These are phyloP conservation scores for Netelia melanura DNA, from an alignment of 2,888 invertebrate genomes.

Conservation along the genomic window DNA sequence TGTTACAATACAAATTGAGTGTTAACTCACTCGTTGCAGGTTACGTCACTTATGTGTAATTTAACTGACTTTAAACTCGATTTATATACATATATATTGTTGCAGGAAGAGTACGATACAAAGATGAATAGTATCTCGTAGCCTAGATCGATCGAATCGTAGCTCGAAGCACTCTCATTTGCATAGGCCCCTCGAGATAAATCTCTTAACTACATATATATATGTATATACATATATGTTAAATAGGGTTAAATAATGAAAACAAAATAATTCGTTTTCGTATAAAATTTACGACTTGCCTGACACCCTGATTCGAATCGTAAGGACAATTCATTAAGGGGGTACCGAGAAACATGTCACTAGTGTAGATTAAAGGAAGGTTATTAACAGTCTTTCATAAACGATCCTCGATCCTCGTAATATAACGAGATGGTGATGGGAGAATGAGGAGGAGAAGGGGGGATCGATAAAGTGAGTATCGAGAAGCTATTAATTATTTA, in stretches of 20 bases:
- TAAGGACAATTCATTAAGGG: slow-evolving; percentile 58
- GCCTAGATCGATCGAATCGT: slow-evolving; percentile 60
- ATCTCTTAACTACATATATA: no score
- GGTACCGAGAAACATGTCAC: slow-evolving; percentile 54
- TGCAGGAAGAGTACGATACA: slow-evolving; percentile 47
- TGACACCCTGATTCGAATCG: slow-evolving; percentile 25
- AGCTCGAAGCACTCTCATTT: slow-evolving; percentile 57
- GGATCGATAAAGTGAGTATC: neutral
- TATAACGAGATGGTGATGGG: neutral
- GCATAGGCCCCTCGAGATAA: slow-evolving; percentile 43
- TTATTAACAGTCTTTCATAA: slow-evolving; percentile 57
- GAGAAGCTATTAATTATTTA: slow-evolving; percentile 63
- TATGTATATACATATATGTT: neutral
- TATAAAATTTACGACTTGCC: slow-evolving; percentile 55
- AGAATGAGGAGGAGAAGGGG: neutral
- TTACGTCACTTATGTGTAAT: neutral
- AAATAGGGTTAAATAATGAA: slow-evolving; percentile 5
- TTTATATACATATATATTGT: slow-evolving; percentile 5
- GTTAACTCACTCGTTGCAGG: slow-evolving; percentile 15
- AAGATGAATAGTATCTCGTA: slow-evolving; percentile 65
- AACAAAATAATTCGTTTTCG: slow-evolving; percentile 12
- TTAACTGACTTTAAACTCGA: neutral
- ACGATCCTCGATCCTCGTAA: slow-evolving; percentile 49
- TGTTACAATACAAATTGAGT: slow-evolving; percentile 56
- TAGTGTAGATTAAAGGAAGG: neutral